Evolutionary conservation across 2,888 invertebrate species (phyloP).

Genomic region (Lysandra coridon): DNA sequence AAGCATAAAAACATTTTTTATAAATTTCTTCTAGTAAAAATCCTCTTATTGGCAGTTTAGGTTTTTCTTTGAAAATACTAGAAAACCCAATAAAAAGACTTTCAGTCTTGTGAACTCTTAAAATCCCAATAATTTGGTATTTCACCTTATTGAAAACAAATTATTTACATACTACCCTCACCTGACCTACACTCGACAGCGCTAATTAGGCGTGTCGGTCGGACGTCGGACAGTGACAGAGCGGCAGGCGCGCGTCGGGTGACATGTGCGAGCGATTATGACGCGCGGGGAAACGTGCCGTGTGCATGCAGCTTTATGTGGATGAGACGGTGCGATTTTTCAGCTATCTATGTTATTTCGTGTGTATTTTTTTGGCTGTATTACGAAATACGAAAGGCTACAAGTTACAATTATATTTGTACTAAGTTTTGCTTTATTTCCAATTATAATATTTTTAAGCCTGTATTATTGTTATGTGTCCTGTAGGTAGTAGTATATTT

Average conservation of each 20-base stretch:
- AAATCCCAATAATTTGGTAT: background rate
- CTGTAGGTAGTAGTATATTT: too few relatives aligned
- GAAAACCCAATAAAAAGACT: background rate
- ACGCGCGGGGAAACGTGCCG: constrained; percentile 45
- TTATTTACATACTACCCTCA: constrained; percentile 14
- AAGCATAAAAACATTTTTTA: background rate
- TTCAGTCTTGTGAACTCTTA: too few relatives aligned
- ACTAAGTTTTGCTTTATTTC: too few relatives aligned
- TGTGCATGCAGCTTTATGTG: constrained; percentile 39
- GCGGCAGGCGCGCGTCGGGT: constrained; percentile 42
- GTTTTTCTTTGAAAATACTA: background rate
- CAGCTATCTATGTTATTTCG: too few relatives aligned
- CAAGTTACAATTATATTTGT: too few relatives aligned
- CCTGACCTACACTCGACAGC: constrained; percentile 22
- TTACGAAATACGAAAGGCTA: too few relatives aligned
- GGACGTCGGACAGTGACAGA: constrained; percentile 50
- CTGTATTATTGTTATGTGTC: too few relatives aligned
- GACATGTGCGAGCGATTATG: constrained; percentile 56
- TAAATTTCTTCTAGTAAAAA: background rate
- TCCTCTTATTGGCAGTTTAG: too few relatives aligned
- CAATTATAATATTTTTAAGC: too few relatives aligned
- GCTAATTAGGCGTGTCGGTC: constrained; percentile 37
- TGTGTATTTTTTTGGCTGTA: too few relatives aligned
- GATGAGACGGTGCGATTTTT: constrained; percentile 34
- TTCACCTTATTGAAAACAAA: background rate